Conservation (phyloP, 2,888 invertebrate species). For the Strigamia crassipes region DNA sequence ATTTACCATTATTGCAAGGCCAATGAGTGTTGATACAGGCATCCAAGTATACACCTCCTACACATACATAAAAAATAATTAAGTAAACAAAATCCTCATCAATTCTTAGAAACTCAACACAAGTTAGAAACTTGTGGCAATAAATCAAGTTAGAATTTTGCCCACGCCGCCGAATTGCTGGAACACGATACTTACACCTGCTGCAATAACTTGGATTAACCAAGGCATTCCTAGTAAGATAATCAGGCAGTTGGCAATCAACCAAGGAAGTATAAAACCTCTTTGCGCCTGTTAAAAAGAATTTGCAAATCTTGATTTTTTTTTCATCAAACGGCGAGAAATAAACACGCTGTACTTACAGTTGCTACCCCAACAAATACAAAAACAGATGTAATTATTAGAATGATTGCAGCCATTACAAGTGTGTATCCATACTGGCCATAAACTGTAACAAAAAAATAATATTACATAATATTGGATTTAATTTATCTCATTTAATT, state of each 20-base stretch:
- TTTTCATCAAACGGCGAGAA: neutral
- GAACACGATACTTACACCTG: neutral
- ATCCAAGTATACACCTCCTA: neutral
- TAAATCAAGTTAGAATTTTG: too few relatives aligned
- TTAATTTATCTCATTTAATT: neutral
- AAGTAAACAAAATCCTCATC: neutral
- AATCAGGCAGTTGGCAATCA: neutral
- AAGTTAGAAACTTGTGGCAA: too few relatives aligned
- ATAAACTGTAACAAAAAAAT: neutral
- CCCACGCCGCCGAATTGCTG: too few relatives aligned
- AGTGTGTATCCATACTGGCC: neutral
- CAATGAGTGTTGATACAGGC: neutral
- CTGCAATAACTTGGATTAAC: neutral
- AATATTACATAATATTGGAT: neutral
- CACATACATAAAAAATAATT: neutral
- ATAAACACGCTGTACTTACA: neutral
- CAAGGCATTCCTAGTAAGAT: neutral
- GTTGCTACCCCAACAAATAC: neutral
- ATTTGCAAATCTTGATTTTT: neutral
- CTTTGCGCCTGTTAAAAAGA: neutral
- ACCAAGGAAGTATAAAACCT: conserved; percentile 18
- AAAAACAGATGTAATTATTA: neutral
- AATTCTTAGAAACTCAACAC: neutral
- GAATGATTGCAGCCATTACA: neutral
- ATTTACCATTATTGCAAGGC: neutral